Percentiles rank a stretch among this genome's conserved stretches.
Conservation (phyloP, 1,140 invertebrate genomes). For the Bombus superbus region DNA sequence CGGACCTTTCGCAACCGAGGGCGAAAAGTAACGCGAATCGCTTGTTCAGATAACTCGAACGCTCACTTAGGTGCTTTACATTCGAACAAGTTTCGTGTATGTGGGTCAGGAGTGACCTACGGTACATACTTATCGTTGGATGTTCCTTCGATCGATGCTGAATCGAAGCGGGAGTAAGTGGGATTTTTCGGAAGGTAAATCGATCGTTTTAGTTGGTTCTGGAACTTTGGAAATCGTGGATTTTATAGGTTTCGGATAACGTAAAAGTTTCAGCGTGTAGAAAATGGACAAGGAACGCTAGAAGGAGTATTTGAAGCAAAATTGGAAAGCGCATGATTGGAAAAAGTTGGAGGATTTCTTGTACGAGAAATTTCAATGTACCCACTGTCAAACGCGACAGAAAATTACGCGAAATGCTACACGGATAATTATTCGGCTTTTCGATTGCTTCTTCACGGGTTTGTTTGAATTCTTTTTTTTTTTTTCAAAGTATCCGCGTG, state of each 20-base stretch:
- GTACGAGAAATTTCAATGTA: neutral
- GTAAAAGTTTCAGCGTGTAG: neutral
- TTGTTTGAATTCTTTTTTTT: neutral
- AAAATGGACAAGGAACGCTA: neutral
- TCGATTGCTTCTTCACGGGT: neutral
- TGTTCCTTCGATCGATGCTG: neutral
- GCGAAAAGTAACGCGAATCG: neutral
- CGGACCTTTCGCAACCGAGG: neutral
- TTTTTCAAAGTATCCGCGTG: neutral
- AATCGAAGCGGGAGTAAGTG: neutral
- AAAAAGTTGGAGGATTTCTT: neutral
- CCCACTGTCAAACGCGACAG: neutral
- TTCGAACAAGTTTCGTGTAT: neutral
- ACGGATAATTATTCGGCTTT: neutral
- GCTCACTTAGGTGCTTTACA: neutral
- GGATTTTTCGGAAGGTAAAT: neutral
- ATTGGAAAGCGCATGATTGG: neutral
- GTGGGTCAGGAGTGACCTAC: conserved; percentile 3
- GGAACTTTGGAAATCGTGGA: neutral
- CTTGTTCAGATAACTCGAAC: neutral
- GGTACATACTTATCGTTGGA: neutral
- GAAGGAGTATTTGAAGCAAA: neutral
- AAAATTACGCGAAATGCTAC: neutral
- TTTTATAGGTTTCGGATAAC: neutral
- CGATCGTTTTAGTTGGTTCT: neutral